A percentile compares a stretch with the other conserved stretches of the same genome.
Evolutionary conservation across 2,888 invertebrate species (phyloP).

Genomic region (Notodonta ziczac): DNA sequence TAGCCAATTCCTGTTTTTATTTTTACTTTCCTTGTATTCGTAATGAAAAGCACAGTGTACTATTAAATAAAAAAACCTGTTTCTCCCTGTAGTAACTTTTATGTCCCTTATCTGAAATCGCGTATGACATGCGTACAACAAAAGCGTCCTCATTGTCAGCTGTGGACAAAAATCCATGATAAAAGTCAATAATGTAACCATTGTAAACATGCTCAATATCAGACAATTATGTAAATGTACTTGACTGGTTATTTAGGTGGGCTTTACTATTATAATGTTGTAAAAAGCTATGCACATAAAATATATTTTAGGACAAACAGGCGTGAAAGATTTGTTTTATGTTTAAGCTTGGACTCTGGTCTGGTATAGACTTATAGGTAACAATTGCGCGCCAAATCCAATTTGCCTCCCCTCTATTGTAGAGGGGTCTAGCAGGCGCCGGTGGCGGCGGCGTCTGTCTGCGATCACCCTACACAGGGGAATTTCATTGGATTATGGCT

Average conservation of each 20-base stretch:
- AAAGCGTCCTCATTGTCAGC: neutral
- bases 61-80: neutral
- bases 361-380: constrained; percentile 11
- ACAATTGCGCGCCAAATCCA: constrained; percentile 38
- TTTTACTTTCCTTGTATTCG: too few relatives aligned
- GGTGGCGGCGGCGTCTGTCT: constrained; percentile 27
- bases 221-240: too few relatives aligned
- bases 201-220: too few relatives aligned
- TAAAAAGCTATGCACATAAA: too few relatives aligned
- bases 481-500: neutral
- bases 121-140: neutral
- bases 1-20: too few relatives aligned
- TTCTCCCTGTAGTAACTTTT: neutral
- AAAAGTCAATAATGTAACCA: neutral
- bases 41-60: too few relatives aligned
- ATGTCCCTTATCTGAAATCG: neutral
- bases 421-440: constrained; percentile 20
- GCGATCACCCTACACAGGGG: constrained; percentile 13
- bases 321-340: too few relatives aligned
- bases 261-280: too few relatives aligned
- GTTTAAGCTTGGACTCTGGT: neutral
- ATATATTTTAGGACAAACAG: too few relatives aligned
- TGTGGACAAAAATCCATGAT: neutral
- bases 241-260: too few relatives aligned
- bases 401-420: constrained; percentile 31